These are phyloP conservation scores for Tanytarsus gracilentus DNA, from an alignment of 2,888 invertebrate species.

Conservation along the genomic window DNA sequence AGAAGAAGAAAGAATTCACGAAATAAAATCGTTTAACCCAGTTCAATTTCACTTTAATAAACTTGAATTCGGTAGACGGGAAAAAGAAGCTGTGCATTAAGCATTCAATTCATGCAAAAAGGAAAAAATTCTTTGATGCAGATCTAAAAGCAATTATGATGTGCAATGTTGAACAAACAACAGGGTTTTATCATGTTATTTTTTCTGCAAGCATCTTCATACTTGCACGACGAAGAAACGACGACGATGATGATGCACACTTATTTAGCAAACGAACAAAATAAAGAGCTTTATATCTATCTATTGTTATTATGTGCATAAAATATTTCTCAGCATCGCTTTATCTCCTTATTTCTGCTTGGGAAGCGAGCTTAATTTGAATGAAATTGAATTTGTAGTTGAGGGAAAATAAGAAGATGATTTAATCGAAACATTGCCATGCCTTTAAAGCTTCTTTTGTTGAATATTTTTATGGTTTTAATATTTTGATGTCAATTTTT, in stretches of 20 bases:
- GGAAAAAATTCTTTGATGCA: constrained; percentile 1
- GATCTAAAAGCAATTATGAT: constrained; percentile 11
- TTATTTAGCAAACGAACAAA: neutral
- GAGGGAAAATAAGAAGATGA: neutral
- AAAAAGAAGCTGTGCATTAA: too few relatives aligned
- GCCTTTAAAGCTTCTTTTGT: too few relatives aligned
- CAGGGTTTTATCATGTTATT: constrained; percentile 1
- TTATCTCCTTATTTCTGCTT: neutral
- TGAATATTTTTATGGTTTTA: too few relatives aligned
- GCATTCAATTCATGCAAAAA: constrained; percentile 1
- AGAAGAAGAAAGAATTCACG: neutral
- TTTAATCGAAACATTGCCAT: neutral
- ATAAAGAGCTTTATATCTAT: neutral
- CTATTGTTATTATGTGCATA: neutral
- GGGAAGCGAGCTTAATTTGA: constrained; percentile 10
- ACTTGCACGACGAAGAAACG: neutral
- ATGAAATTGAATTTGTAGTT: constrained; percentile 10
- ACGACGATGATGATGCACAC: neutral
- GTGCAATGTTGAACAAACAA: constrained; percentile 9
- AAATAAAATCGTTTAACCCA: too few relatives aligned
- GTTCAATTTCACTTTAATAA: too few relatives aligned
- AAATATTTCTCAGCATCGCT: neutral
- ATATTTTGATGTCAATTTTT: too few relatives aligned
- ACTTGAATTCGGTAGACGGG: too few relatives aligned
- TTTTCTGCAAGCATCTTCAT: neutral